These are phyloP conservation scores for Carettochelys insculpta DNA, from an alignment of 2,113 vertebrate genomes.

Conservation along the genomic window DNA sequence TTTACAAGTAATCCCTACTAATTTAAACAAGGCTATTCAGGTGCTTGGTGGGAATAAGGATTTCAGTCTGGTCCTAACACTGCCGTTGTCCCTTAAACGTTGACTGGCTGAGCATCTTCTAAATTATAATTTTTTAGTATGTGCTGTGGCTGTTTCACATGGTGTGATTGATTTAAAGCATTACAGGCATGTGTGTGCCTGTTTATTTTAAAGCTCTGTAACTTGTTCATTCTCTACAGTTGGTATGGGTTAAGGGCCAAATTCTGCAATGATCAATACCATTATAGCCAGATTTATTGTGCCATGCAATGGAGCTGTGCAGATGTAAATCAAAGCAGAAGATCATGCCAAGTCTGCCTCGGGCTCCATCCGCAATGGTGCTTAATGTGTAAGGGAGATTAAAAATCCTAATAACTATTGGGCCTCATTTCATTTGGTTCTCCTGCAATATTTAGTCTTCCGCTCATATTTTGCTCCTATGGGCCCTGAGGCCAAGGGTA, in stretches of 20 bases:
- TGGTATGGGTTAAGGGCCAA: conserved; percentile 43
- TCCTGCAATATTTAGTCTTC: conserved; percentile 28
- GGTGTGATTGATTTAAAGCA: conserved; percentile 38
- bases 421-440: conserved; percentile 30
- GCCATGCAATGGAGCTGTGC: neutral
- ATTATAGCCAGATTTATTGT: neutral
- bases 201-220: conserved; percentile 49
- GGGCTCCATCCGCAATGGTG: neutral
- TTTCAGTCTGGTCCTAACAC: neutral
- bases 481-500: neutral
- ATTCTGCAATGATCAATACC: conserved; percentile 14
- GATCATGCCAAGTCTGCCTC: neutral
- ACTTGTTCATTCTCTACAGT: conserved; percentile 42
- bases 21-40: neutral
- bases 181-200: neutral
- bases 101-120: neutral
- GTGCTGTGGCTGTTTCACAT: neutral
- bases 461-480: conserved; percentile 5
- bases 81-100: neutral
- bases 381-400: conserved; percentile 44
- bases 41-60: neutral
- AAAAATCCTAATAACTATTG: conserved; percentile 12
- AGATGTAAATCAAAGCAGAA: conserved; percentile 20
- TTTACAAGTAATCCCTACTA: neutral
- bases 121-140: accelerated